Base-by-base conservation (phyloP, 2,797 vertebrate species). In the Danio jaintianensis region DNA sequence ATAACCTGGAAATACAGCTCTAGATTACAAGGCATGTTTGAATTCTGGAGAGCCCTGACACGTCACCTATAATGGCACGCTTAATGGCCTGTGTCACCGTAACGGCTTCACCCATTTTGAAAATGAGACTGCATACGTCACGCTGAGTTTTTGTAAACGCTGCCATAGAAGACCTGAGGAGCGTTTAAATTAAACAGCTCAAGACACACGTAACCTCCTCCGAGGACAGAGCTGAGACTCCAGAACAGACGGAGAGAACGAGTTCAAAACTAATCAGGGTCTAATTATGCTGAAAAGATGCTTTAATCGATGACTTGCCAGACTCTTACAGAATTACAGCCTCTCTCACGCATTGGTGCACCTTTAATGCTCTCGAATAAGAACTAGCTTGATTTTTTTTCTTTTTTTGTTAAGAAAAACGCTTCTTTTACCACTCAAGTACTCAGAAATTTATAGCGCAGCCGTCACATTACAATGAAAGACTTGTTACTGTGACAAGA, bases 211-310 rank as follows among this genome's bases (percentile, higher is more conserved):
- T 3, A 56, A 59, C 16, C 15, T 58, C 40, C 18, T 58, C 53
- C 10, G 7, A 40, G 42, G 53, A 78, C 43, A 40, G 42, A 58
- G 64, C 9, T 1, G 22, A 59, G 66, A 61, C 42, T 59, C 42
- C 4, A 20, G 63, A 78, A 38, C 52, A 50, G 76, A 78, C 1
- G n/a, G 75, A 69, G n/a, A 59, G n/a, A 69, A 69, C 0, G 0
- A 48, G 43, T 58, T 53, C 22, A 43, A 71, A 66, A 52, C 43
- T 58, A 75, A 81, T 81, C 79, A 79, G 48, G 6, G 36, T 18
- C 42, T 68, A 75, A 84, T 81, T 81, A 81, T 77, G 72, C 70
- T 70, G 47, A 68, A 78, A 69, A 47, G n/a, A 70, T 67, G 20
- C 22, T 62, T 75, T 75, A 29, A 78, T 78, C 29, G 7, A 78